Evolutionary conservation across 2,113 vertebrate species (phyloP), one percentile per base, ranked within the genome.

Genomic region (Lates calcarifer): DNA sequence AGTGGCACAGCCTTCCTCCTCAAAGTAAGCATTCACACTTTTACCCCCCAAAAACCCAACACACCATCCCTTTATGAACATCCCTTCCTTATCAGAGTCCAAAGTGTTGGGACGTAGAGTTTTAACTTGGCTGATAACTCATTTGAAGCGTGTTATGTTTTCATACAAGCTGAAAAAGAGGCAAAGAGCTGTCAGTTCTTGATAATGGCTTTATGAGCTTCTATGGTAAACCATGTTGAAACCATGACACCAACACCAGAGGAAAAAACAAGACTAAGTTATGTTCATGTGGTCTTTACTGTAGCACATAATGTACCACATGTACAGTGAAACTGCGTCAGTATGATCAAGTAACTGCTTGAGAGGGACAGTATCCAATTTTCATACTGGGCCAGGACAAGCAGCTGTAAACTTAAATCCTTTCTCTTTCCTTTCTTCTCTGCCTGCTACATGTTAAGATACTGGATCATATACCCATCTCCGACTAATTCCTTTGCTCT

Each of bases 1-100:
- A 91, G 79, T 80, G 84, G 90, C 82, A 73, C 62, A 66, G 85
- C 84, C 70, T 91, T 89, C 87, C 87, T 85, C 77, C 61, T 84
- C 60, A 82, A 85, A 79, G 81, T 62, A n/a, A 75, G 74, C 61
- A 53, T 88, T 89, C 58, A 49, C 68, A 58, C 76, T 84, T 74
- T 84, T 84, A 53, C 4, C 37, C 55, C 68, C 29, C 43, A 26
- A 78, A 77, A 80, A 56, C 15, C 14, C 14, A 71, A 81, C 76
- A 75, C 71, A 85, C 69, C 63, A 60, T 70, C 41, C 13, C 75
- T 79, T 73, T 43, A 64, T 41, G 0, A 18, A 71, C 77, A 62
- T 62, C 31, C 26, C 24, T 22, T 18, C 20, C 28, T 22, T 55
- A 73, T 60, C 41, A 9, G 3, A 77, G 65, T 43, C 69, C 4